Percentiles rank a stretch among this genome's conserved stretches.
Conservation (phyloP, 2,113 vertebrate genomes). For the Pangasianodon gigas region DNA sequence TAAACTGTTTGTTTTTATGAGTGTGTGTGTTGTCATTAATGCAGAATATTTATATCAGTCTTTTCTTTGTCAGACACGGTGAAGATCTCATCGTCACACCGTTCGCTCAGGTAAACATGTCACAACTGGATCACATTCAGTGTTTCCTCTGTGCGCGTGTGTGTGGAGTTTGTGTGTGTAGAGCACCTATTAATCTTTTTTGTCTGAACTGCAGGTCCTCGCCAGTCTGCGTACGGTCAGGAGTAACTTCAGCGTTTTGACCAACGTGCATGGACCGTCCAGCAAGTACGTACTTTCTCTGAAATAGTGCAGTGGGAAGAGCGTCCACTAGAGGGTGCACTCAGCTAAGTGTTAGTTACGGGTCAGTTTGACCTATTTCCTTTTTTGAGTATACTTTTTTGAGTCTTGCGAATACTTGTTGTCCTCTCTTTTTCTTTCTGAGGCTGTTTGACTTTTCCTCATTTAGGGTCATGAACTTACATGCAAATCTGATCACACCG, state of each 20-base stretch:
- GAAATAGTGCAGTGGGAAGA: background rate
- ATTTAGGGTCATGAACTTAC: too few species aligned
- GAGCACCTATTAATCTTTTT: background rate
- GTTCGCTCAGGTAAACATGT: slow-evolving; percentile 83
- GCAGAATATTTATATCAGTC: background rate
- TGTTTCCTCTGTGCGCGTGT: background rate
- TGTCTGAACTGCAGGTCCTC: slow-evolving; percentile 78
- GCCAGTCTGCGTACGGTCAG: slow-evolving; percentile 93
- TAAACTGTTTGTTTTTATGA: background rate
- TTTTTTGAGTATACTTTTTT: too few species aligned
- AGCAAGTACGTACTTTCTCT: slow-evolving; percentile 82
- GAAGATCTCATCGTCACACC: slow-evolving; percentile 97
- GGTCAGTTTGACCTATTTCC: too few species aligned
- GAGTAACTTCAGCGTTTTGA: slow-evolving; percentile 92
- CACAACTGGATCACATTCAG: background rate
- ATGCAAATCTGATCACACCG: too few species aligned
- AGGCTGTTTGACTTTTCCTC: too few species aligned
- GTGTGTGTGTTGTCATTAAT: background rate
- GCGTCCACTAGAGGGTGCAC: slow-evolving; percentile 50
- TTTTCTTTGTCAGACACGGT: slow-evolving; percentile 78
- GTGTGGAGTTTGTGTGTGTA: slow-evolving; percentile 24
- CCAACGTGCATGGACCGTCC: slow-evolving; percentile 86
- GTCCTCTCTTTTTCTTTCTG: too few species aligned
- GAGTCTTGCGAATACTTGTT: too few species aligned
- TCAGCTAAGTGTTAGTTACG: background rate